Evolutionary conservation across 2,113 vertebrate genomes (phyloP).

Genomic region (Orthonyx spaldingii): DNA sequence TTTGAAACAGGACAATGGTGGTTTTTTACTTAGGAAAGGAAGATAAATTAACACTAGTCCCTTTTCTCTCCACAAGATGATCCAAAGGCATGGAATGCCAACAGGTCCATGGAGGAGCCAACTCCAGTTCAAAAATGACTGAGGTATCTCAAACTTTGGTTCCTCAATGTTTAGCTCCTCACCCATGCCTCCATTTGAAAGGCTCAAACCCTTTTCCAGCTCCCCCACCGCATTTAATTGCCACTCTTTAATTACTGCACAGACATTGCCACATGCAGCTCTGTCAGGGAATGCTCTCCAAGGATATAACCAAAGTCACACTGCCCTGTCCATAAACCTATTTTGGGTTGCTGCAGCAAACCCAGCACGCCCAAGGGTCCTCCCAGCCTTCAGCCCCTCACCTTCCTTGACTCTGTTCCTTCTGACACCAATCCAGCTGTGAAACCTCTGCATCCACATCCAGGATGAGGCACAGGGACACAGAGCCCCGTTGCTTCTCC

Average conservation of each 20-base stretch:
- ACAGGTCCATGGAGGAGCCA: not conserved
- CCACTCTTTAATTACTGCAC: accelerated
- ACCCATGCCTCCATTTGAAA: accelerated
- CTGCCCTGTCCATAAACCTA: not conserved
- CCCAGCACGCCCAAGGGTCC: not conserved
- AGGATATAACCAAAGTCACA: not conserved
- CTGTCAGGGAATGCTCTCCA: not conserved
- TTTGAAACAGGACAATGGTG: not conserved
- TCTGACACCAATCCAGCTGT: not conserved
- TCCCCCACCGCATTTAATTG: not conserved
- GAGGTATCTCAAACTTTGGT: not conserved
- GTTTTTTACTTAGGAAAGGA: not conserved
- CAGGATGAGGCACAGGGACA: not conserved
- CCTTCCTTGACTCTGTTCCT: not conserved
- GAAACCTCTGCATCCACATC: not conserved
- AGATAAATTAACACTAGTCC: not conserved
- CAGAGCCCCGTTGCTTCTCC: not conserved
- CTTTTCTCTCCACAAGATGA: not conserved
- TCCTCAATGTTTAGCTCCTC: not conserved
- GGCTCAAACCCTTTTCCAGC: not conserved
- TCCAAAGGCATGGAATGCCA: not conserved
- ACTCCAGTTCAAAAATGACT: not conserved
- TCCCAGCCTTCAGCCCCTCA: not conserved
- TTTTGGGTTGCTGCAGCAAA: not conserved
- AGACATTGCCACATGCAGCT: not conserved